phyloP scores from a whole-genome alignment of 2,888 invertebrate genomes.

The Heliconius cydno region DNA sequence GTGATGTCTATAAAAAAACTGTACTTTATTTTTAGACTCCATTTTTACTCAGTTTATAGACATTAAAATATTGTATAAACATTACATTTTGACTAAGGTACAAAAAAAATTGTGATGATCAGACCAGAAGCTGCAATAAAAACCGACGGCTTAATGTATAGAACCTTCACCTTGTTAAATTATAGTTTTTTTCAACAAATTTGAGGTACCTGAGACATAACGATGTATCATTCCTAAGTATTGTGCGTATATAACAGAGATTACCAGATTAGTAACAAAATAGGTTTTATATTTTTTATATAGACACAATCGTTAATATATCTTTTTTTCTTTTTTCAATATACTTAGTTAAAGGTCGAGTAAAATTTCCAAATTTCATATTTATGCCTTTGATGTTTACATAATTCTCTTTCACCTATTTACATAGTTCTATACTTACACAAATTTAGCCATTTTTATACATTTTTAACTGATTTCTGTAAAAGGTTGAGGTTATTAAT shows the following conservation, averaged over 20 bases:
- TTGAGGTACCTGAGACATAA: not conserved
- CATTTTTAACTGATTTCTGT: no score
- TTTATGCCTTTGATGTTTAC: not conserved
- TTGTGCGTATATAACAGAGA: not conserved
- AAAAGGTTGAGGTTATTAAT: no score
- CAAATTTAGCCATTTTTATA: not conserved
- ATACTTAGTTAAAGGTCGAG: not conserved
- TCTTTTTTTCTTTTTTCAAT: no score
- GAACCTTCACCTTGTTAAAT: not conserved
- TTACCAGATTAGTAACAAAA: not conserved
- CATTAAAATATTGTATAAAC: not conserved
- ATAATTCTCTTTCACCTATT: not conserved
- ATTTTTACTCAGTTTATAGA: not conserved
- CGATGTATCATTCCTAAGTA: not conserved
- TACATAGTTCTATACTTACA: not conserved
- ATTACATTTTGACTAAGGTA: not conserved
- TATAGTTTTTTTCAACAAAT: not conserved
- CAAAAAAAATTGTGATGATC: not conserved
- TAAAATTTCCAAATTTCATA: no score
- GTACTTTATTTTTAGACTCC: no score
- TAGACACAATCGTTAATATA: not conserved
- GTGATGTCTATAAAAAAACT: no score
- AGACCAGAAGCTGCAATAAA: no score
- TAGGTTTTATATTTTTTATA: not conserved
- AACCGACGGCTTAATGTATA: no score